phyloP scores from a whole-genome alignment of 2,113 vertebrate species.

The Pseudorasbora parva region DNA sequence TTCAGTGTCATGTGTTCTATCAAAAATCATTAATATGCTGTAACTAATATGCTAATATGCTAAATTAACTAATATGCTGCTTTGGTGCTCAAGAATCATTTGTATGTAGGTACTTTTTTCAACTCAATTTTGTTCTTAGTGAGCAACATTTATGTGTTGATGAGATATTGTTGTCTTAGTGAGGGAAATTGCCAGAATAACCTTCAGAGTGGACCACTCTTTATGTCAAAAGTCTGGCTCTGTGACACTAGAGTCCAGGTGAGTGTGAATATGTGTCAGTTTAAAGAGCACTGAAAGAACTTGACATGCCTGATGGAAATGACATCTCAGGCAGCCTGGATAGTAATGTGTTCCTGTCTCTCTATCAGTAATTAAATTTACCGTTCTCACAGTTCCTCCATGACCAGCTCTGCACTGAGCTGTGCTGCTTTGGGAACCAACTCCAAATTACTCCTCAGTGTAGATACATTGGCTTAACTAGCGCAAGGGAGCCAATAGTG shows the following conservation, averaged over 20 bases:
- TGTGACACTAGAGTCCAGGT: conserved; percentile 63
- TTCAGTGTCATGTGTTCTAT: not conserved
- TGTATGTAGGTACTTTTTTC: too few species aligned
- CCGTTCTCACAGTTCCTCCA: conserved; percentile 54
- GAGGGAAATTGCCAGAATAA: too few species aligned
- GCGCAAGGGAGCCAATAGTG: conserved; percentile 53
- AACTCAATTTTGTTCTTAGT: too few species aligned
- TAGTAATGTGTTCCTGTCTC: conserved; percentile 75
- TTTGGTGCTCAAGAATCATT: not conserved
- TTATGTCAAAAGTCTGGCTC: conserved; percentile 13
- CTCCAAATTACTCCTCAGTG: conserved; percentile 64
- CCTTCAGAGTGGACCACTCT: too few species aligned
- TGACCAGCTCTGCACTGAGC: conserved; percentile 50
- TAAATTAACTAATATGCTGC: not conserved
- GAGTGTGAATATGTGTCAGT: conserved; percentile 54
- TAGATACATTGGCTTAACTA: conserved; percentile 64
- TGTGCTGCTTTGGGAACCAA: conserved; percentile 43
- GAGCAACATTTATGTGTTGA: too few species aligned
- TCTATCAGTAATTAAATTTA: conserved; percentile 76
- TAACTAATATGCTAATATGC: not conserved
- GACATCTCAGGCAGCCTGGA: conserved; percentile 74
- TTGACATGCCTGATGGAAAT: conserved; percentile 72
- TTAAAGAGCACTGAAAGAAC: conserved; percentile 58
- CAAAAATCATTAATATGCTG: not conserved
- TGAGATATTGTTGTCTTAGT: too few species aligned